Evolutionary conservation across 1,140 invertebrate genomes (phyloP), one percentile per base, ranked within the genome.

Genomic region (Schmidtea mediterranea): DNA sequence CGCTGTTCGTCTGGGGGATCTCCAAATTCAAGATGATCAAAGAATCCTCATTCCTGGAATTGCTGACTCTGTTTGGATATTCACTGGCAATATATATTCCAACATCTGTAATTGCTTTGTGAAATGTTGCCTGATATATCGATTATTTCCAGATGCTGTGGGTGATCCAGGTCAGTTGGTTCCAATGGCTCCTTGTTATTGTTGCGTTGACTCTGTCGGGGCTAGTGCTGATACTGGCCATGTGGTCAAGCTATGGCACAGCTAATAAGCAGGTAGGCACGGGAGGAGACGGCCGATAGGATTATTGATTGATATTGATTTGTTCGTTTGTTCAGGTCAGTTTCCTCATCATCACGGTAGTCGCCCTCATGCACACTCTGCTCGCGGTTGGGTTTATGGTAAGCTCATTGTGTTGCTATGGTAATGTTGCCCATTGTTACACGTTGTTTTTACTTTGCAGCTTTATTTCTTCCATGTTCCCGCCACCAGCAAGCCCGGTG

Each of bases 41-140:
- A 6, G 73, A 75, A 55, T 70, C 69, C 46, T 74, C 74, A 19
- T 74, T 82, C 55, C 69, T 87, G 51, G 70, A 72, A 55, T 71
- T 89, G 5, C 71, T 92, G 53, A 90, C 83, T 63, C 69, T 90
- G 1, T 95, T 92, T 63, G 87, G 87, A 13, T 95, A 95, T 62
- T 89, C 82, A 0, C 65, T 95, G 37, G 75, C 80, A 26, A 81
- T 92, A 53, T 94, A 84, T 60, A 76, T 94, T 56, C 86, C 86
- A 8, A 76, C 87, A 3, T 80, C 82, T n/a, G 75, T 73, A 55
- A 57, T 64, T 56, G 23, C 13, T 13, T 37, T 54, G 37, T 45
- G 5, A 10, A 15, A 12, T 9, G 15, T 48, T 23, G 24, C 3
- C 10, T 51, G 9, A 24, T 10, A 24, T 16, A 18, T 36, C 22